Conservation (phyloP, 2,113 vertebrate genomes). For the Capricornis sumatraensis region DNA sequence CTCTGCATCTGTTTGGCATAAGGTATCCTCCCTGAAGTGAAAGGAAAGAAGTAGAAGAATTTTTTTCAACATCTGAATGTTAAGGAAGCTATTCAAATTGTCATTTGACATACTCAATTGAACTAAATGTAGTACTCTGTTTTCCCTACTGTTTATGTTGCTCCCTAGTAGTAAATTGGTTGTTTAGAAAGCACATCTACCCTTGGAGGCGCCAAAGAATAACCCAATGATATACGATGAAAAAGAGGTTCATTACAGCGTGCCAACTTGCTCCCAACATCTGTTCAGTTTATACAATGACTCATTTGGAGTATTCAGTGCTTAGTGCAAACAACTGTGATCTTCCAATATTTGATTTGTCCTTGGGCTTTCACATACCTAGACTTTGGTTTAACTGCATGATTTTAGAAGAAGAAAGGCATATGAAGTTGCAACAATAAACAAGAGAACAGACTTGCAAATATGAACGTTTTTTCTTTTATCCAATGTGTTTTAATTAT, state of each 20-base stretch:
- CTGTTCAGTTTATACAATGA: neutral
- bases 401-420: neutral
- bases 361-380: neutral
- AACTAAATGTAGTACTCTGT: constrained; percentile 21
- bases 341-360: constrained; percentile 13
- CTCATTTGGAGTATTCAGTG: neutral
- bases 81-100: constrained; percentile 30
- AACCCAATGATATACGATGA: neutral
- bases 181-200: constrained; percentile 31
- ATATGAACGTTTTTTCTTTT: neutral
- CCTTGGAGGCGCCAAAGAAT: neutral
- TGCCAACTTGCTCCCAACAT: constrained; percentile 21
- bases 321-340: neutral
- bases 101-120: constrained; percentile 48
- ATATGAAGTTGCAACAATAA: neutral
- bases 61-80: neutral
- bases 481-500: neutral
- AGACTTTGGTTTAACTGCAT: neutral
- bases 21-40: neutral
- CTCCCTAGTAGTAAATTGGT: constrained; percentile 25
- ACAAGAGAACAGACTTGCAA: neutral
- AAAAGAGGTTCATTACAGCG: neutral
- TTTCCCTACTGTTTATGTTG: constrained; percentile 32
- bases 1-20: neutral
- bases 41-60: neutral